phyloP scores from a whole-genome alignment of 2,888 invertebrate genomes.

The Agrenia bidenticulata region DNA sequence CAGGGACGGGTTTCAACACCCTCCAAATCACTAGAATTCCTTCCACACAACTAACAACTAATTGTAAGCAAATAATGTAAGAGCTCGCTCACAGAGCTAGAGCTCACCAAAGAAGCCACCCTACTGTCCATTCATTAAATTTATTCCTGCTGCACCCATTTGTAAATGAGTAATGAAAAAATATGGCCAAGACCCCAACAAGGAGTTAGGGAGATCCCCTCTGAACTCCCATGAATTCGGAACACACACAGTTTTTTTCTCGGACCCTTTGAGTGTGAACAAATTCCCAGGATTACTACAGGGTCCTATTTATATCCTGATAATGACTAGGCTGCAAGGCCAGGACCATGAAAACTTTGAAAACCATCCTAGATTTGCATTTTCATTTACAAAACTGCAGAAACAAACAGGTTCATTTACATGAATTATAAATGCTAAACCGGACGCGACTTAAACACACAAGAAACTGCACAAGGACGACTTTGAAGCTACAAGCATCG shows the following conservation, averaged over 20 bases:
- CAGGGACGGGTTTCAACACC: no score
- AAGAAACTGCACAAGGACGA: no score
- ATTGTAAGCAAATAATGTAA: no score
- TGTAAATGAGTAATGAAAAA: conserved; percentile 11
- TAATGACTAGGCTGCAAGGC: background rate
- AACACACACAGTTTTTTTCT: background rate
- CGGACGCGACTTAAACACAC: no score
- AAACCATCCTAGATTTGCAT: background rate
- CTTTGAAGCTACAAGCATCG: no score
- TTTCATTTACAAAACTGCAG: conserved; percentile 3
- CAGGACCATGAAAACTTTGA: background rate
- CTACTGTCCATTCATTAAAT: conserved; percentile 1
- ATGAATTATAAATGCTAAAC: no score
- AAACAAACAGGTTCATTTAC: no score
- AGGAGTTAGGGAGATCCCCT: background rate
- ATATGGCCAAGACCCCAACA: background rate
- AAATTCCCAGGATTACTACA: conserved; percentile 1
- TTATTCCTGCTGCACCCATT: background rate
- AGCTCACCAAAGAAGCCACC: background rate
- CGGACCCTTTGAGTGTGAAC: background rate
- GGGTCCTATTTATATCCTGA: background rate
- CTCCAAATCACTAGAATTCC: no score
- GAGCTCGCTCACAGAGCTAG: no score
- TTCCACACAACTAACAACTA: no score
- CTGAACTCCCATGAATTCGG: background rate